Percentiles rank a stretch among this genome's conserved stretches.
These are phyloP conservation scores for Hirtodrosophila trivittata DNA, from an alignment of 2,888 invertebrate genomes.

Conservation along the genomic window DNA sequence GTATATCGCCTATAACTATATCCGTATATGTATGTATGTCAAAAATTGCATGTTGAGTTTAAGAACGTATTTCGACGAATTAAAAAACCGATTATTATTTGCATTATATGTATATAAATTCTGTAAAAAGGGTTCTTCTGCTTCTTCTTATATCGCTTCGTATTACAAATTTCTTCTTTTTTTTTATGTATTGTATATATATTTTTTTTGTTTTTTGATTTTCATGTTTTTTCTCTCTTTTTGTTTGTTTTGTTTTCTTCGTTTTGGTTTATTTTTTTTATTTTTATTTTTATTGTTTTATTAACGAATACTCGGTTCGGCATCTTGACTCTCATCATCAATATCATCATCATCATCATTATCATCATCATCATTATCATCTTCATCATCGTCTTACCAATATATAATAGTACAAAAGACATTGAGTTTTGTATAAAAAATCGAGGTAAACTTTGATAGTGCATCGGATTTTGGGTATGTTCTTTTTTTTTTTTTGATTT, in stretches of 20 bases:
- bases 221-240: slow-evolving; percentile 10
- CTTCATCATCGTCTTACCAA: slow-evolving; percentile 54
- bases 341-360: slow-evolving; percentile 14
- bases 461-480: slow-evolving; percentile 68
- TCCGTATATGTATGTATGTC: slow-evolving; percentile 43
- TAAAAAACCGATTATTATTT: slow-evolving; percentile 71
- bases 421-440: slow-evolving; percentile 73
- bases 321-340: neutral
- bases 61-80: slow-evolving; percentile 62
- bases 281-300: slow-evolving; percentile 3
- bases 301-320: slow-evolving; percentile 22
- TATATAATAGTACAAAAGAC: slow-evolving; percentile 67
- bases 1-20: slow-evolving; percentile 7
- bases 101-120: slow-evolving; percentile 61
- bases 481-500: slow-evolving; percentile 12
- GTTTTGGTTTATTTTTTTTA: neutral
- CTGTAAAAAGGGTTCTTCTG: slow-evolving; percentile 63
- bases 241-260: slow-evolving; percentile 8
- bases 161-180: slow-evolving; percentile 1
- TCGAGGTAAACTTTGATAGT: slow-evolving; percentile 79
- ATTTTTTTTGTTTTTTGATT: slow-evolving; percentile 6
- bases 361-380: no score
- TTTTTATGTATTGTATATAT: slow-evolving; percentile 3
- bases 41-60: slow-evolving; percentile 59
- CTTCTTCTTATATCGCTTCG: neutral